Evolutionary conservation across 1,140 invertebrate species (phyloP), one percentile per base, ranked within the genome.

Genomic region (Parapsyche elsis): DNA sequence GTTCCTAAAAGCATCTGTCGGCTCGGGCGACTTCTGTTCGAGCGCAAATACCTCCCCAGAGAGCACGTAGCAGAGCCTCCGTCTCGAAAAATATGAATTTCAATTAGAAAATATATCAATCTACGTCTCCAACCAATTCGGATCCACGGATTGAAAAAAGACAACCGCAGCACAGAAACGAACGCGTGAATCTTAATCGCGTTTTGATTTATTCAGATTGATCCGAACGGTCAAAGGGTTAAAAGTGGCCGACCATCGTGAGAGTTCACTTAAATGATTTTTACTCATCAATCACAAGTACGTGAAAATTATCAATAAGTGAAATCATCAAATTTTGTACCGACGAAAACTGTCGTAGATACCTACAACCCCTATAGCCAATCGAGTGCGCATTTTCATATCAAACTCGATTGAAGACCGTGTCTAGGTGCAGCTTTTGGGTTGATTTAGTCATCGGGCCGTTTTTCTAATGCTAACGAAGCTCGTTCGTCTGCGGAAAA

Each of bases 41-140:
- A 16, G 14, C 26, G 24, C 70, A 26, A 67, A 44, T 71, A 74
- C 44, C 67, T 71, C 7, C 45, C 24, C 9, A 24, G 64, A 67
- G 24, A 71, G 14, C 45, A 75, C 73, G 73, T 75, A 75, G 38
- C 45, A 71, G 71, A 46, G 12, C 73, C 73, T 75, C 12, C 49
- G 23, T 57, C 44, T 57, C 19, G 73, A 57, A 75, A 67, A 75
- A 75, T 75, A 75, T 75, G 73, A 75, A 75, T 75, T 75, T 75
- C 73, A 75, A 75, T 75, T 75, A 75, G 73, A 75, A 75, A 75
- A 53, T 75, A 75, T 75, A 75, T 75, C 73, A 75, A 75, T 75
- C 73, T 21, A 75, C 23, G 73, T 75, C 71, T 73, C 67, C 38
- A 45, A 21, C 71, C 10, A 61, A 19, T 23, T 23, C 64, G 5